These are phyloP conservation scores for Pseudomugil tenellus DNA, from an alignment of 2,797 vertebrate species.

Conservation along the genomic window DNA sequence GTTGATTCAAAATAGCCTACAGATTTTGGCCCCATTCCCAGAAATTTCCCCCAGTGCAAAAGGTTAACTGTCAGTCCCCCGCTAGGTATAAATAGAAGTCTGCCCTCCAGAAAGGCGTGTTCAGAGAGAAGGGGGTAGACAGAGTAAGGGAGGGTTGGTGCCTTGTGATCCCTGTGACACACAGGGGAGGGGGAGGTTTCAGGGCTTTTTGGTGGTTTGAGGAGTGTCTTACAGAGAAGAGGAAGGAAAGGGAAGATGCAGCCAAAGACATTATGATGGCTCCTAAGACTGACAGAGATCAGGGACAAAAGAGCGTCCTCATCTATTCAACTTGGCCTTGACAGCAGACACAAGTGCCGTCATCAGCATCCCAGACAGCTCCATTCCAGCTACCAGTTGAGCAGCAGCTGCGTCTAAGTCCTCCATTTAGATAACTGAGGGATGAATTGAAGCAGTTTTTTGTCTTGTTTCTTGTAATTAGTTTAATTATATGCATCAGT, in stretches of 20 bases:
- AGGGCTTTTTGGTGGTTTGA: constrained; percentile 24
- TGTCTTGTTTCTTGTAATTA: constrained; percentile 33
- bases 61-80: constrained; percentile 85
- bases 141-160: constrained; percentile 48
- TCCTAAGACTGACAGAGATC: constrained; percentile 66
- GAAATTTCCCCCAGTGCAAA: constrained; percentile 81
- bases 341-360: constrained; percentile 70
- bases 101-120: constrained; percentile 78
- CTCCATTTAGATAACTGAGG: constrained; percentile 23
- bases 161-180: constrained; percentile 71
- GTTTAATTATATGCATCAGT: constrained; percentile 8
- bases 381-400: constrained; percentile 26
- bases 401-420: constrained; percentile 32
- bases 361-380: constrained; percentile 56
- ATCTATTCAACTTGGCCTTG: constrained; percentile 64
- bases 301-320: constrained; percentile 73
- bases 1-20: constrained; percentile 63
- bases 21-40: constrained; percentile 78
- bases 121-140: constrained; percentile 65
- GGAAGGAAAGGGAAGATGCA: constrained; percentile 47
- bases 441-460: constrained; percentile 30
- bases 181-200: constrained; percentile 40
- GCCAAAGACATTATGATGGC: constrained; percentile 64
- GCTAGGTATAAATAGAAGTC: constrained; percentile 82
- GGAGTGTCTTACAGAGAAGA: constrained; percentile 35